Evolutionary conservation across 2,797 vertebrate species (phyloP), one percentile per base, ranked within the genome.

Genomic region (Micrastur ruficollis): DNA sequence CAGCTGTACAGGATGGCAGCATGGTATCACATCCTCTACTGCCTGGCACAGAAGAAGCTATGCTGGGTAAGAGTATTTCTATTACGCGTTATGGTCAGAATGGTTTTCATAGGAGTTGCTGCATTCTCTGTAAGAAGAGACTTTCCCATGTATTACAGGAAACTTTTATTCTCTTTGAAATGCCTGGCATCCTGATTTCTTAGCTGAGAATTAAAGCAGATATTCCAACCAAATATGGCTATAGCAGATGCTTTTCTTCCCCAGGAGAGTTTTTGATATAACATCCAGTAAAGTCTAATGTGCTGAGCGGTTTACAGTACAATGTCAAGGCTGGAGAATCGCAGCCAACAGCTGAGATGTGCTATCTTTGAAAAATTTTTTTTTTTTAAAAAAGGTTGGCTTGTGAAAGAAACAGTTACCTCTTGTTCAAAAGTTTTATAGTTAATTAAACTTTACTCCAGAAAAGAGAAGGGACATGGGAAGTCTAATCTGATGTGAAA

Each of bases 21-120:
- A 99, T 99, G 98, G 95, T 99, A 8, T 99, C 99, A 13, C 99
- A 99, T 91, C 98, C 98, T 1, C 97, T 98, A 4, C 93, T 99
- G 88, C 99, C 99, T 9, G 99, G 98, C 92, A 98, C 98, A 1
- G 98, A 99, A 36, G 98, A 98, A 75, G 98, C 99, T 73, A 98
- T 99, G 98, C 98, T 99, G 73, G 99, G 99, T 99, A 98, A 98
- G 75, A 27, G 18, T 52, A 49, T 44, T 76, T 42, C 58, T 88
- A 2, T 81, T 86, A 62, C 31, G 5, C 46, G 1, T 49, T 55
- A 15, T 11, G 13, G 25, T 81, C 66, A 63, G 29, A 44, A 59
- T 65, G 27, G 23, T 26, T 44, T 93, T 68, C 10, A 12, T 2
- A 76, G n/a, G 26, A 58, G 40, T 47, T 82, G 38, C 13, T 85